Conservation (phyloP, 2,888 invertebrate species). For the Ditula angustiorana region DNA sequence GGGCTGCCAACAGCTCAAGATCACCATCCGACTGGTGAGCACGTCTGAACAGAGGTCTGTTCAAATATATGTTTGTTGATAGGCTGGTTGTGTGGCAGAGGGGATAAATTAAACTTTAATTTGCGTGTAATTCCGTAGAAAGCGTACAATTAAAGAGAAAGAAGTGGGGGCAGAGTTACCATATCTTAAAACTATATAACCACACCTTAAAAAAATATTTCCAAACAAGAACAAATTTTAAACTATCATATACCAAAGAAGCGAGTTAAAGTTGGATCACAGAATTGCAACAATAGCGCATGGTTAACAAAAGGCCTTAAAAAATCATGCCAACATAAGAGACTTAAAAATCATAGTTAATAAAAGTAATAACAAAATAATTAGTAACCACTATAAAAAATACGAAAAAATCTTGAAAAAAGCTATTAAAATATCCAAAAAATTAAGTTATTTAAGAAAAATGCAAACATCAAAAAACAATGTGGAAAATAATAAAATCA, state of each 20-base stretch:
- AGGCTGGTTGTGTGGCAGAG: too few species aligned
- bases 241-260: not conserved
- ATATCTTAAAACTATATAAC: too few species aligned
- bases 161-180: too few species aligned
- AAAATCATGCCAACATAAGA: not conserved
- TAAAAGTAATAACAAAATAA: not conserved
- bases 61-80: too few species aligned
- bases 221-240: not conserved
- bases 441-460: not conserved
- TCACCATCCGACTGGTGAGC: slow-evolving; percentile 72
- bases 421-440: not conserved
- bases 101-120: too few species aligned
- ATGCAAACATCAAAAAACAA: slow-evolving; percentile 4
- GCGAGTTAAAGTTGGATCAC: not conserved
- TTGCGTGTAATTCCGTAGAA: too few species aligned
- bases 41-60: not conserved
- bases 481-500: too few species aligned
- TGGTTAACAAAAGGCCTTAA: not conserved
- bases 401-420: not conserved
- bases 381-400: not conserved
- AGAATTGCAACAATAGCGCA: not conserved
- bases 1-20: slow-evolving; percentile 73
- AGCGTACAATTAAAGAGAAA: too few species aligned
- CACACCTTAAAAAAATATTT: too few species aligned
- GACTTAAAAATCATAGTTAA: not conserved